Percentiles rank a stretch among this genome's conserved stretches.
These are phyloP conservation scores for Tenebrio molitor DNA, from an alignment of 1,140 invertebrate genomes.

Conservation along the genomic window DNA sequence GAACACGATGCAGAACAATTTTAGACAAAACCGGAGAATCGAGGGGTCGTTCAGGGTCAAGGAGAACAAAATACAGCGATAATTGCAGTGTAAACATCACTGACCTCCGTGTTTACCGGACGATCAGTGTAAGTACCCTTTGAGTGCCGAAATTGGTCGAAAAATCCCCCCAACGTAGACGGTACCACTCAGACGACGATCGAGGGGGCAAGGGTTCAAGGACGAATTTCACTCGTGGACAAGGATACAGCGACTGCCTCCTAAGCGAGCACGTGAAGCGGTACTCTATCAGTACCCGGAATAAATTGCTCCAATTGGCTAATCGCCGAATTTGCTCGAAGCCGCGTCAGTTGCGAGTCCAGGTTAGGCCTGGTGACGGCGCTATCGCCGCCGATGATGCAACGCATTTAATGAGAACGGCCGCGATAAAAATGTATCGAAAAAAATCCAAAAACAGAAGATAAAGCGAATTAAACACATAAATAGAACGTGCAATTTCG, in stretches of 20 bases:
- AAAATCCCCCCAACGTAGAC: too few relatives aligned
- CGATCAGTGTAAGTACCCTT: neutral
- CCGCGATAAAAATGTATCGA: constrained; percentile 15
- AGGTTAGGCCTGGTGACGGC: too few relatives aligned
- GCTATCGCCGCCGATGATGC: constrained; percentile 15
- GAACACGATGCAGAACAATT: neutral
- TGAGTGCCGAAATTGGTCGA: too few relatives aligned
- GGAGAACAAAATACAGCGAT: constrained; percentile 14
- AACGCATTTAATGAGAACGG: constrained; percentile 18
- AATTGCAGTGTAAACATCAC: constrained; percentile 15
- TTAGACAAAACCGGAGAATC: constrained; percentile 6
- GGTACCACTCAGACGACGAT: too few relatives aligned
- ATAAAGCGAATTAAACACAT: constrained; percentile 21
- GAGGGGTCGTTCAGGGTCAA: constrained; percentile 6
- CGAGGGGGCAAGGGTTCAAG: neutral
- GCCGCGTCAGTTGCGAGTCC: too few relatives aligned
- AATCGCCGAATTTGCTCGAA: too few relatives aligned
- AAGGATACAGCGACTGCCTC: neutral
- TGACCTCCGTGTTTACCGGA: neutral
- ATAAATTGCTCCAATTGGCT: too few relatives aligned
- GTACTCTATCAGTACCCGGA: too few relatives aligned
- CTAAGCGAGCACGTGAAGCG: too few relatives aligned
- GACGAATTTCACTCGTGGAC: neutral
- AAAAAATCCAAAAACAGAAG: constrained; percentile 10
- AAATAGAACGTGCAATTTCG: constrained; percentile 39